Base-by-base conservation (phyloP, 2,888 invertebrate species). In the Callyntrura guangdongensis region DNA sequence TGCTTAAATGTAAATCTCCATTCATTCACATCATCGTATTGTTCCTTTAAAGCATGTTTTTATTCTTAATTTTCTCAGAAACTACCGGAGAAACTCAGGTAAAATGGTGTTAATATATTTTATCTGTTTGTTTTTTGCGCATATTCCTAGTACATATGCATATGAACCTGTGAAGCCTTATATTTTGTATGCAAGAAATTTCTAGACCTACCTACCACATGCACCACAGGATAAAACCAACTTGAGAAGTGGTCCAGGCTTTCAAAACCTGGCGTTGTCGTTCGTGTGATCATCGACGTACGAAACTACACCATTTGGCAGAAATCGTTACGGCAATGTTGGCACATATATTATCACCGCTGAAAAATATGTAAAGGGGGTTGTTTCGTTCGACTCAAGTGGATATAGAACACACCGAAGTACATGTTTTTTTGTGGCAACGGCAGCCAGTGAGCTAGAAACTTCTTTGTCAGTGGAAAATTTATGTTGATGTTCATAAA, bases 401-500 rank as follows among this genome's bases (percentile, higher is more conserved):
- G n/a, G 59, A 9, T 36, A 36, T 36, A 59, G 53, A 79, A 72
- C 27, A 82, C 25, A 25, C 77, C 11, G 17, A 59, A 59, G 27
- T 59, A 9, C 9, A 20, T n/a, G n/a, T n/a, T n/a, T n/a, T 64
- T 14, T 77, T 56, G 81, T 12, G 47, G 67, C 6, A 47, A 82
- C 20, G 77, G 64, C 9, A 64, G 20, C n/a, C n/a, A 64, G 85
- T 89, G 53, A 74, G 84, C n/a, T n/a, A 36, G 83, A 61, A 89
- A 56, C 79, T 67, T 27, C 89, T 36, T 36, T 89, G 89, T 89
- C 89, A 85, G 74, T 67, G n/a, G 12, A 74, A 89, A 85, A 89
- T 89, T 89, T 89, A 89, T 79, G 89, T 79, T 59, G 84, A 84
- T 84, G 77, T 22, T 74, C 25, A 77, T 67, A n/a, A 17, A 64